Conservation (phyloP, 2,888 invertebrate genomes). For the Melanophora roralis region DNA sequence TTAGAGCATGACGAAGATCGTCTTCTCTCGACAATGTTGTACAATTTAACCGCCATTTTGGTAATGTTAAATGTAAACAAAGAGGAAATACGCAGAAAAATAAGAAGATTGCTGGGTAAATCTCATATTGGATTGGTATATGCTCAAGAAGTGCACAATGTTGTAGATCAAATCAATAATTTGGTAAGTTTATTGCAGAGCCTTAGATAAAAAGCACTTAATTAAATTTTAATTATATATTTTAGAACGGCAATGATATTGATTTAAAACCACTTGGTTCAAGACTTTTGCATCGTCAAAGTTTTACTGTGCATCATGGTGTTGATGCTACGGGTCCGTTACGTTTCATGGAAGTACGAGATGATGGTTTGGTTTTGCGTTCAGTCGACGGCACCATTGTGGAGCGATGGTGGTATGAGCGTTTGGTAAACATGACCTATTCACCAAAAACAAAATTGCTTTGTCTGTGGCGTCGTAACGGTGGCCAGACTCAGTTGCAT, state of each 20-base stretch:
- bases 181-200: conserved; percentile 82
- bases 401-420: conserved; percentile 99
- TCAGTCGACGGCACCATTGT: conserved; percentile 91
- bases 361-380: conserved; percentile 93
- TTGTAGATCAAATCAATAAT: conserved; percentile 95
- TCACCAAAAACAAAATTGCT: conserved; percentile 98
- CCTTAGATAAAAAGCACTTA: not conserved
- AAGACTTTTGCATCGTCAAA: conserved; percentile 94
- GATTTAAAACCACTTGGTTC: conserved; percentile 97
- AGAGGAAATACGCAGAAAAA: conserved; percentile 89
- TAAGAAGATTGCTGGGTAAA: conserved; percentile 94
- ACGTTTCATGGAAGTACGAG: conserved; percentile 95
- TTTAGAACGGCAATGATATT: conserved; percentile 97
- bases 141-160: conserved; percentile 97
- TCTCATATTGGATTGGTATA: conserved; percentile 98
- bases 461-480: conserved; percentile 97
- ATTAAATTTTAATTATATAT: not conserved
- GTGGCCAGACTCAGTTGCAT: conserved; percentile 95
- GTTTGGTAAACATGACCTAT: conserved; percentile 99
- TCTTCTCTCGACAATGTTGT: conserved; percentile 94
- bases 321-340: conserved; percentile 93
- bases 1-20: conserved; percentile 99
- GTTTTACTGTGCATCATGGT: conserved; percentile 98
- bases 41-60: conserved; percentile 97
- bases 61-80: conserved; percentile 94